Evolutionary conservation across 2,888 invertebrate genomes (phyloP), one percentile per base, ranked within the genome.

Genomic region (Zygogramma bicolorata): DNA sequence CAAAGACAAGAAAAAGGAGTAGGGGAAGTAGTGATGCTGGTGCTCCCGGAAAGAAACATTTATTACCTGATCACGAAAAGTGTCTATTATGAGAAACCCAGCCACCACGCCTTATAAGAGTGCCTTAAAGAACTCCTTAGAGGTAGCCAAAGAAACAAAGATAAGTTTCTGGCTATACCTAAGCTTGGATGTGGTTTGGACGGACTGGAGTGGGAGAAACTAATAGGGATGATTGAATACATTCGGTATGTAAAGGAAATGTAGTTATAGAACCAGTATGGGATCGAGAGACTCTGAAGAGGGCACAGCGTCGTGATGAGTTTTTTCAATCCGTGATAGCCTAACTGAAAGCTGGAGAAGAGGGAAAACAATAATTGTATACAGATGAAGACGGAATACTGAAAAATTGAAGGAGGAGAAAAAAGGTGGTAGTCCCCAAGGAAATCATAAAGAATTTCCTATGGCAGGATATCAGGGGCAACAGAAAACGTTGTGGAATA

Each of bases 391-490:
- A 66, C 1, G 71, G 67, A 42, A 57, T 67, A 42, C 29, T 71
- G 61, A 18, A 10, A 20, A 67, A 40, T 29, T 10, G 62, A 67
- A 10, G 22, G 1, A 8, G 57, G 22, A 3, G 57, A n/a, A 61
- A 71, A 34, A 71, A 71, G n/a, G 29, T 71, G 15, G 27, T 71
- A 2, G 66, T 66, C 34, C 71, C 62, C 3, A 66, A 61, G 42
- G 27, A 13, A 25, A 40, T 57, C 6, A 22, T 67, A 10, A 27
- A 15, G 13, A 29, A 62, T 42, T 25, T 71, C 7, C n/a, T 71
- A 68, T 78, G 8, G 74, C 76, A 25, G 79, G 82, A 10, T 84
- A 84, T 73, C 78, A 73, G 34, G 82, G 83, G n/a, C 67, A 79
- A 13, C 73, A 81, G 13, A 79, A 80, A 65, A 83, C 83, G 0